phyloP scores from a whole-genome alignment of 2,797 vertebrate genomes.

The Tarsius wallacei region DNA sequence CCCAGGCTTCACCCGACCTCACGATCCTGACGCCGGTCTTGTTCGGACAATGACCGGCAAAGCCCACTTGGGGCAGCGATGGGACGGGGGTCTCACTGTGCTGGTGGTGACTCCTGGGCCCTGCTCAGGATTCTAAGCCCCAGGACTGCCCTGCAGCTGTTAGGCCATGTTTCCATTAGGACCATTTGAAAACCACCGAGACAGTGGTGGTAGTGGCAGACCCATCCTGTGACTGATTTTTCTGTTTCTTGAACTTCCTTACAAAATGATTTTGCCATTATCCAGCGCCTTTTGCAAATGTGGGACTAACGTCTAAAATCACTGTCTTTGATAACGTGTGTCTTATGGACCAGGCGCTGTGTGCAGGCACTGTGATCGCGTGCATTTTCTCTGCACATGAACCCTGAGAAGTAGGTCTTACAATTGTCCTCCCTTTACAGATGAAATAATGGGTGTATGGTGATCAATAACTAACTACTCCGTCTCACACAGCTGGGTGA shows the following conservation, averaged over 20 bases:
- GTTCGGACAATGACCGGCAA: no score
- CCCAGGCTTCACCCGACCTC: rapidly evolving
- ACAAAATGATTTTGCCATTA: background rate
- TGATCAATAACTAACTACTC: rapidly evolving
- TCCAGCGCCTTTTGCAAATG: background rate
- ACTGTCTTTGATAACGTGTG: background rate
- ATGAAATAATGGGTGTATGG: background rate
- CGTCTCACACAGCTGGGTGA: background rate
- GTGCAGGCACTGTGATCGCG: background rate
- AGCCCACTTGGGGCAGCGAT: background rate
- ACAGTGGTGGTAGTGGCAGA: background rate
- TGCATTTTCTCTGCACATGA: background rate
- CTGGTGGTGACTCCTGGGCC: background rate
- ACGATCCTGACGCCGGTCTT: background rate
- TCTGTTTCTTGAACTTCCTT: background rate
- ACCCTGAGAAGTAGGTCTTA: background rate
- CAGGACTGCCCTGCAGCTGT: background rate
- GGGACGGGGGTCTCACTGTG: background rate
- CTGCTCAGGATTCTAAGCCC: background rate
- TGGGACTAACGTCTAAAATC: background rate
- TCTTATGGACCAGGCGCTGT: background rate
- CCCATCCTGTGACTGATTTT: background rate
- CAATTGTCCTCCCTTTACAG: no score
- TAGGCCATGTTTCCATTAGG: background rate
- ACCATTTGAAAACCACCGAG: background rate